phyloP scores from a whole-genome alignment of 2,113 vertebrate genomes.

The Murina feae region DNA sequence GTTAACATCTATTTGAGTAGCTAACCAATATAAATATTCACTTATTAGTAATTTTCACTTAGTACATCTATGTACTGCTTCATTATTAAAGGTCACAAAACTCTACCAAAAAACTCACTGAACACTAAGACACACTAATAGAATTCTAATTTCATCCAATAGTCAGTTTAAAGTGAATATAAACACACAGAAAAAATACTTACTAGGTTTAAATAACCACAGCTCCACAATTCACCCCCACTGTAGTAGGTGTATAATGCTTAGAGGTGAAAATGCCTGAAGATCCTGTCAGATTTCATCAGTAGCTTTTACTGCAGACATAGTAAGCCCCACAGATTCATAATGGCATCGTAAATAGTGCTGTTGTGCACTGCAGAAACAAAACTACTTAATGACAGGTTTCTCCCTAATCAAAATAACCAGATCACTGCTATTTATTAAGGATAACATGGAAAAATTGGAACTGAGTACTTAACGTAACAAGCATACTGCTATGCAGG shows the following conservation, averaged over 20 bases:
- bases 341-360: conserved; percentile 46
- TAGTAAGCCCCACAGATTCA: conserved; percentile 33
- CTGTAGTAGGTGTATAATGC: conserved; percentile 36
- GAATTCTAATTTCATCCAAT: not conserved
- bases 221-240: not conserved
- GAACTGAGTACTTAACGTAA: conserved; percentile 56
- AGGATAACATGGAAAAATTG: conserved; percentile 72
- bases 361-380: conserved; percentile 61
- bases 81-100: not conserved
- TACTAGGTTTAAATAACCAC: not conserved
- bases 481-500: conserved; percentile 57
- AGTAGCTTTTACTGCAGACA: conserved; percentile 28
- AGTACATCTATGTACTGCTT: not conserved
- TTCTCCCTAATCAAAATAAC: conserved; percentile 55
- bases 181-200: not conserved
- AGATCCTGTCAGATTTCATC: conserved; percentile 59
- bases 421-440: conserved; percentile 58
- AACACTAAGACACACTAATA: not conserved
- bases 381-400: conserved; percentile 62
- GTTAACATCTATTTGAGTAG: not conserved
- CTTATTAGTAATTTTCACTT: not conserved
- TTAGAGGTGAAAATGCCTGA: conserved; percentile 44
- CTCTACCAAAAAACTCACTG: not conserved
- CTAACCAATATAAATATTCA: not conserved
- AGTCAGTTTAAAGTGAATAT: not conserved